phyloP scores from a whole-genome alignment of 2,797 vertebrate species.

The Phylloscopus collybita region DNA sequence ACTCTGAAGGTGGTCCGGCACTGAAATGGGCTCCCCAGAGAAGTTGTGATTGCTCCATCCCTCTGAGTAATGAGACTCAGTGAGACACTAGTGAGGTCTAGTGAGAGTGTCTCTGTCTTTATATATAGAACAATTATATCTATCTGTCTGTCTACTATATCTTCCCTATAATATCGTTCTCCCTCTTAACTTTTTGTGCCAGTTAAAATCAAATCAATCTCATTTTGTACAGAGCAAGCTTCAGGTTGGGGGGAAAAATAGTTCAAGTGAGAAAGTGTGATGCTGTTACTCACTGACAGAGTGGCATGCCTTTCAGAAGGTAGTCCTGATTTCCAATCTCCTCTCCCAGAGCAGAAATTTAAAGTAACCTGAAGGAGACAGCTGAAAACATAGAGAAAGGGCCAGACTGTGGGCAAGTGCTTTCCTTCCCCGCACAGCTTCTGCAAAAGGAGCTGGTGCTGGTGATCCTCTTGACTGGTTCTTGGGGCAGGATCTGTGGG shows the following conservation, averaged over 20 bases:
- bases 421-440: not conserved
- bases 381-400: not conserved
- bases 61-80: not conserved
- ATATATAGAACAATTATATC: not conserved
- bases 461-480: too few species aligned
- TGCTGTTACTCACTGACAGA: not conserved
- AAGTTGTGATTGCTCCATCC: not conserved
- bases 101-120: not conserved
- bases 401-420: fast-evolving
- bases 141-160: fast-evolving
- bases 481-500: fast-evolving
- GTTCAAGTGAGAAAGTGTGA: fast-evolving
- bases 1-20: not conserved
- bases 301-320: not conserved
- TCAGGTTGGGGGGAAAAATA: fast-evolving
- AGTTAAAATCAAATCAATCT: not conserved
- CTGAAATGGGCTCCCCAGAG: not conserved
- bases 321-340: not conserved
- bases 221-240: not conserved
- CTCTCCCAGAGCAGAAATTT: not conserved
- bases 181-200: not conserved
- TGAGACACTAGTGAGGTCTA: too few species aligned
- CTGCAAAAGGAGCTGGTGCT: not conserved
- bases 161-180: not conserved
- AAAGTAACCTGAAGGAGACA: not conserved